Evolutionary conservation across 2,113 vertebrate genomes (phyloP).

Genomic region (Heloderma charlesbogerti): DNA sequence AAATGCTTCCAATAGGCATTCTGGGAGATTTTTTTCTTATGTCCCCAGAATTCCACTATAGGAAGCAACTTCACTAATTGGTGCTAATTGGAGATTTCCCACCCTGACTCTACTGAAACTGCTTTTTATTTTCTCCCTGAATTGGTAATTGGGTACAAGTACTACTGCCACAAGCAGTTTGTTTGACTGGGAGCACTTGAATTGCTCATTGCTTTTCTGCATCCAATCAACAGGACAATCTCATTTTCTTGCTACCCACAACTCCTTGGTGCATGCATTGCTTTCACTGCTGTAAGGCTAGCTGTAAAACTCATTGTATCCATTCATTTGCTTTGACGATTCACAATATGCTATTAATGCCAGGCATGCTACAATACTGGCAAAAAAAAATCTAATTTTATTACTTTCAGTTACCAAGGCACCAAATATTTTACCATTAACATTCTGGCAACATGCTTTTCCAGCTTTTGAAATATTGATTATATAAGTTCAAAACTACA

Average conservation of each 20-base stretch:
- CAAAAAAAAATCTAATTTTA: constrained; percentile 78
- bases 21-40: constrained; percentile 79
- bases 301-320: constrained; percentile 78
- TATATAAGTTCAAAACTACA: constrained; percentile 33
- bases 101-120: constrained; percentile 89
- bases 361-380: constrained; percentile 61
- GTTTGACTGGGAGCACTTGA: constrained; percentile 81
- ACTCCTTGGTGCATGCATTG: constrained; percentile 75
- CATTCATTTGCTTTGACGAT: constrained; percentile 81
- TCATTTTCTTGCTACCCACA: constrained; percentile 79
- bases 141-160: constrained; percentile 93
- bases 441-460: constrained; percentile 53
- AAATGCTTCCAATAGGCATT: constrained; percentile 78
- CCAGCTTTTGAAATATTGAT: constrained; percentile 40
- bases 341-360: constrained; percentile 76
- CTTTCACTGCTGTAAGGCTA: constrained; percentile 74
- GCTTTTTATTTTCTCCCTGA: constrained; percentile 91
- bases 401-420: constrained; percentile 72
- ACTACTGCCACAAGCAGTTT: constrained; percentile 86
- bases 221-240: constrained; percentile 78
- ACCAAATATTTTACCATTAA: constrained; percentile 60
- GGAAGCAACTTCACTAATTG: constrained; percentile 90
- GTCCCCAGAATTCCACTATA: constrained; percentile 84
- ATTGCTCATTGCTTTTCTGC: constrained; percentile 81
- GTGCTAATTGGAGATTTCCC: constrained; percentile 97